Conservation (phyloP, 1,140 invertebrate species). For the Drosophila sucinea region DNA sequence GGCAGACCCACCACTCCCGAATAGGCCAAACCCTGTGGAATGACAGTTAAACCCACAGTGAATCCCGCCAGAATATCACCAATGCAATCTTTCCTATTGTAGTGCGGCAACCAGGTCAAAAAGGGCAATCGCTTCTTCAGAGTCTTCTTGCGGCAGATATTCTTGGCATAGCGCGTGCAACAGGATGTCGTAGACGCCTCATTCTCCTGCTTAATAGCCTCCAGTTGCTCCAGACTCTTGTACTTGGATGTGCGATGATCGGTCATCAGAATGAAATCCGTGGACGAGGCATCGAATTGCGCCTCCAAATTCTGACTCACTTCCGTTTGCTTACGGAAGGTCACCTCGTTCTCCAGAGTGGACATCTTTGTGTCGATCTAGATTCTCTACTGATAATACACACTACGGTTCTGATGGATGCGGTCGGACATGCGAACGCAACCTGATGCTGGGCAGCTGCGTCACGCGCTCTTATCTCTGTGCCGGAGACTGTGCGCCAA, state of each 20-base stretch:
- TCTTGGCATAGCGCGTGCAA: conserved; percentile 45
- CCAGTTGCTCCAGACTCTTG: conserved; percentile 68
- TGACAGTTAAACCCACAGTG: conserved; percentile 93
- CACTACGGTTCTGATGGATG: conserved; percentile 16
- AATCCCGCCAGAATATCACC: conserved; percentile 93
- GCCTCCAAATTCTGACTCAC: conserved; percentile 62
- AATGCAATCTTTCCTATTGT: conserved; percentile 86
- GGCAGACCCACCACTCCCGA: conserved; percentile 92
- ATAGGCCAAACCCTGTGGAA: conserved; percentile 93
- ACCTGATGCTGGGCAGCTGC: conserved; percentile 61
- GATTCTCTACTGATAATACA: conserved; percentile 26
- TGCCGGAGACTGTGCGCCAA: conserved; percentile 48
- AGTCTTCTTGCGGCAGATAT: conserved; percentile 85
- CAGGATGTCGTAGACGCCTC: conserved; percentile 31
- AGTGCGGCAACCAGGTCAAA: conserved; percentile 89
- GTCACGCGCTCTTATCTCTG: conserved; percentile 60
- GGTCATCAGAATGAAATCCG: conserved; percentile 73
- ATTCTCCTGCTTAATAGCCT: conserved; percentile 45
- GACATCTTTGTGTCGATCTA: conserved; percentile 67
- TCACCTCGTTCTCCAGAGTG: conserved; percentile 70
- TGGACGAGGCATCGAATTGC: conserved; percentile 65
- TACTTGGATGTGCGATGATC: conserved; percentile 76
- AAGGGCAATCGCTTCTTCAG: conserved; percentile 89
- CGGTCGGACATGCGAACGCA: conserved; percentile 31
- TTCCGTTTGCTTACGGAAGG: conserved; percentile 71